Evolutionary conservation across 1,140 invertebrate species (phyloP).

Genomic region (Trachymyrmex septentrionalis): DNA sequence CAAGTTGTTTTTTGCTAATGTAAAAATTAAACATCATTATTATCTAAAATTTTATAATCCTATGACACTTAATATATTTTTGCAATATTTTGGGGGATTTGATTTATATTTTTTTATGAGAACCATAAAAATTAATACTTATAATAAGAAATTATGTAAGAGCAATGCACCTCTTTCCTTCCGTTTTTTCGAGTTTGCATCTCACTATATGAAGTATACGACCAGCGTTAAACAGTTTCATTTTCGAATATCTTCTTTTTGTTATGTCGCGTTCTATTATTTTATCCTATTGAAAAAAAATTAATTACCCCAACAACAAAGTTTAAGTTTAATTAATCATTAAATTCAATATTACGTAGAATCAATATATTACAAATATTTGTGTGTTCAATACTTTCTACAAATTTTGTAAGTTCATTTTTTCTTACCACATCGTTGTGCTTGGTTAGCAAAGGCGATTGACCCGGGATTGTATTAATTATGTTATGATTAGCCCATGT

Average conservation of each 20-base stretch:
- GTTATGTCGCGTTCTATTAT: conserved; percentile 89
- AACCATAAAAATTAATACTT: neutral
- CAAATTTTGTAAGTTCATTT: conserved; percentile 10
- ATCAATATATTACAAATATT: neutral
- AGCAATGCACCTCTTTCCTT: conserved; percentile 68
- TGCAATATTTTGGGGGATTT: neutral
- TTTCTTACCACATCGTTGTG: conserved; percentile 14
- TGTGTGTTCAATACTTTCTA: neutral
- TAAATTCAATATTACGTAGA: neutral
- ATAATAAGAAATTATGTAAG: neutral
- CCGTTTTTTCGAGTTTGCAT: conserved; percentile 85
- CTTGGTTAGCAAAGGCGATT: conserved; percentile 83
- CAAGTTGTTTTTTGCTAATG: conserved; percentile 76
- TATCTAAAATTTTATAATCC: neutral
- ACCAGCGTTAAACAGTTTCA: conserved; percentile 90
- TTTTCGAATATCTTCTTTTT: conserved; percentile 89
- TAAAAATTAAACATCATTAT: conserved; percentile 25
- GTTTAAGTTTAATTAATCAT: conserved; percentile 14
- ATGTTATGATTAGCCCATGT: conserved; percentile 90
- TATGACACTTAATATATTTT: neutral
- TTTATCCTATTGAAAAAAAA: conserved; percentile 86
- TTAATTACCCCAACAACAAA: neutral
- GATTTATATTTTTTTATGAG: neutral
- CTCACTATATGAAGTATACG: conserved; percentile 91
- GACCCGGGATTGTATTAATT: conserved; percentile 87